Percentiles rank a stretch among this genome's conserved stretches.
Evolutionary conservation across 2,888 invertebrate genomes (phyloP).

Genomic region (Phyto melanocephala): DNA sequence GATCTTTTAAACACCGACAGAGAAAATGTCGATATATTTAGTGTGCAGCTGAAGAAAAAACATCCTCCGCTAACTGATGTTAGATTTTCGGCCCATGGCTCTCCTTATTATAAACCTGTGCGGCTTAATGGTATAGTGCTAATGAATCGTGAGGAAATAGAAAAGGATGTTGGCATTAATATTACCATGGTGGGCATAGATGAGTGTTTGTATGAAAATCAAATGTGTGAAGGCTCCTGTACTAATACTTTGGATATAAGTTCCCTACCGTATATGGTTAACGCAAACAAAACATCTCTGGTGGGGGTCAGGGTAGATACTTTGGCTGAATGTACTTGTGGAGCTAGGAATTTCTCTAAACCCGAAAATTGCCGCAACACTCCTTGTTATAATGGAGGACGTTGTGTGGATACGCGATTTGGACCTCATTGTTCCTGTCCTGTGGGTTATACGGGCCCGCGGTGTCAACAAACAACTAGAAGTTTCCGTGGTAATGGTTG

Average conservation of each 20-base stretch:
- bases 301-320: constrained; percentile 97
- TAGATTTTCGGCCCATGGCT: constrained; percentile 95
- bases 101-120: constrained; percentile 96
- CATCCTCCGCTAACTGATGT: constrained; percentile 95
- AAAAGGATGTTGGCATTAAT: constrained; percentile 95
- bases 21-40: constrained; percentile 97
- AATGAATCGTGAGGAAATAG: constrained; percentile 96
- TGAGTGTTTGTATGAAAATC: constrained; percentile 95
- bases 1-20: constrained; percentile 90
- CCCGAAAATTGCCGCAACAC: constrained; percentile 93
- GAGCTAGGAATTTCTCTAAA: constrained; percentile 94
- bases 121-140: constrained; percentile 95
- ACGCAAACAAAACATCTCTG: constrained; percentile 97
- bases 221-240: constrained; percentile 97
- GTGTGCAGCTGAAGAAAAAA: constrained; percentile 92
- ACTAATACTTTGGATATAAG: constrained; percentile 95
- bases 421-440: constrained; percentile 95
- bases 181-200: constrained; percentile 99
- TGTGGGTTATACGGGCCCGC: constrained; percentile 94
- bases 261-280: constrained; percentile 95
- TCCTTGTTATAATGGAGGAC: constrained; percentile 97
- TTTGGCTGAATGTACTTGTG: constrained; percentile 94
- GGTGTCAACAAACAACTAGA: constrained; percentile 97
- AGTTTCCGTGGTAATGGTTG: constrained; percentile 97
- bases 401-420: constrained; percentile 94